phyloP scores from a whole-genome alignment of 2,888 invertebrate species.

The Melanophora roralis region DNA sequence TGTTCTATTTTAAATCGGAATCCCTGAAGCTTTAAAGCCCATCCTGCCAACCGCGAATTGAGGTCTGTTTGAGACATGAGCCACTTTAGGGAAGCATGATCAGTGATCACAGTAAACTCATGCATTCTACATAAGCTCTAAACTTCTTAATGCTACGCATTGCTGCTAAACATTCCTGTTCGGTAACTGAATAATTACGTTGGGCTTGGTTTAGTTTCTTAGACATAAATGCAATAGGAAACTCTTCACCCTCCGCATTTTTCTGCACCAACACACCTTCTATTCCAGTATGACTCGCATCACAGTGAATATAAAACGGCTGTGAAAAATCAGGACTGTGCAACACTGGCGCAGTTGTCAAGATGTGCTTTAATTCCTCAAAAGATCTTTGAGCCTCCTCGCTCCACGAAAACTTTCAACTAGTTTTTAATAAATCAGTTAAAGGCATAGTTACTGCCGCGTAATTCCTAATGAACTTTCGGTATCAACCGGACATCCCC shows the following conservation, averaged over 20 bases:
- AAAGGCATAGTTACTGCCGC: conserved; percentile 38
- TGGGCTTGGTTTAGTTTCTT: conserved; percentile 52
- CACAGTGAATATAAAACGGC: conserved; percentile 26
- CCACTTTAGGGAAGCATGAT: conserved; percentile 67
- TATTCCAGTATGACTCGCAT: conserved; percentile 25
- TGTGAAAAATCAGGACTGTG: conserved; percentile 18
- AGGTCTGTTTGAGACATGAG: conserved; percentile 66
- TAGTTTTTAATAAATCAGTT: conserved; percentile 20
- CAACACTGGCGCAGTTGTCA: conserved; percentile 43
- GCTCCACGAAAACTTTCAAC: conserved; percentile 13
- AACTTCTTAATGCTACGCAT: conserved; percentile 48
- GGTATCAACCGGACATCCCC: conserved; percentile 53
- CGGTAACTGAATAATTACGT: conserved; percentile 53
- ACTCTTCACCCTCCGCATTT: conserved; percentile 28
- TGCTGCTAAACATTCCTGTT: conserved; percentile 55
- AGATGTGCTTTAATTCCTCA: conserved; percentile 18
- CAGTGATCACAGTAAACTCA: conserved; percentile 63
- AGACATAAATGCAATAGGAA: conserved; percentile 46
- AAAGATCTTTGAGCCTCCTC: conserved; percentile 29
- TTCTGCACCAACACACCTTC: conserved; percentile 29
- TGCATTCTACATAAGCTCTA: conserved; percentile 60
- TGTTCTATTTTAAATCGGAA: not conserved
- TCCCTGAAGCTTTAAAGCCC: conserved; percentile 34
- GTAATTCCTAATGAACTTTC: conserved; percentile 42
- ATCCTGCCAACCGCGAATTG: conserved; percentile 55